A percentile compares a stretch with the other conserved stretches of the same genome.
phyloP scores from a whole-genome alignment of 2,888 invertebrate species.

The Erpobdella octoculata region DNA sequence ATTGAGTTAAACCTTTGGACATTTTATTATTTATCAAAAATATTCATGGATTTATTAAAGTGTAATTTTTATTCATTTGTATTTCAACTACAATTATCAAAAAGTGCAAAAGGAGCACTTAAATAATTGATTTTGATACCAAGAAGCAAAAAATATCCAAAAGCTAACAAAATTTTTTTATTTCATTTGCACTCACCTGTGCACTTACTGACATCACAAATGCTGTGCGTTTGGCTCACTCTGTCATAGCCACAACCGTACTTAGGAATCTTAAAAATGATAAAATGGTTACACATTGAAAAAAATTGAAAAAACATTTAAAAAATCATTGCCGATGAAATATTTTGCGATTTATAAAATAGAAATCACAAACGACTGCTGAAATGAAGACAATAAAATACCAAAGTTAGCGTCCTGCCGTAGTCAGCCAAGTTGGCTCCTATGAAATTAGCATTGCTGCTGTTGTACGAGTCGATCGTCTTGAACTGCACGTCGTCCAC shows the following conservation, averaged over 20 bases:
- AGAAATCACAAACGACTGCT: too few relatives aligned
- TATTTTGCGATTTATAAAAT: too few relatives aligned
- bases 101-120: too few relatives aligned
- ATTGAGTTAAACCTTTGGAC: neutral
- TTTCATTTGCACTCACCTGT: neutral
- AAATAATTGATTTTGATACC: too few relatives aligned
- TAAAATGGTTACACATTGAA: too few relatives aligned
- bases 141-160: too few relatives aligned
- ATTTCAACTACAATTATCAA: too few relatives aligned
- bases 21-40: neutral
- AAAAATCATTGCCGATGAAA: too few relatives aligned
- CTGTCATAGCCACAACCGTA: constrained; percentile 11
- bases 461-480: neutral
- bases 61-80: too few relatives aligned
- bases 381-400: constrained; percentile 24
- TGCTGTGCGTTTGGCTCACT: constrained; percentile 14
- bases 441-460: neutral
- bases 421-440: neutral
- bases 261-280: constrained; percentile 24
- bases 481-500: constrained; percentile 20
- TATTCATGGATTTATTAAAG: too few relatives aligned
- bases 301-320: too few relatives aligned
- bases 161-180: neutral
- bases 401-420: neutral
- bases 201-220: neutral